Conservation (phyloP, 53 echinoderm and acorn worm species). For the Luidia sarsii region DNA sequence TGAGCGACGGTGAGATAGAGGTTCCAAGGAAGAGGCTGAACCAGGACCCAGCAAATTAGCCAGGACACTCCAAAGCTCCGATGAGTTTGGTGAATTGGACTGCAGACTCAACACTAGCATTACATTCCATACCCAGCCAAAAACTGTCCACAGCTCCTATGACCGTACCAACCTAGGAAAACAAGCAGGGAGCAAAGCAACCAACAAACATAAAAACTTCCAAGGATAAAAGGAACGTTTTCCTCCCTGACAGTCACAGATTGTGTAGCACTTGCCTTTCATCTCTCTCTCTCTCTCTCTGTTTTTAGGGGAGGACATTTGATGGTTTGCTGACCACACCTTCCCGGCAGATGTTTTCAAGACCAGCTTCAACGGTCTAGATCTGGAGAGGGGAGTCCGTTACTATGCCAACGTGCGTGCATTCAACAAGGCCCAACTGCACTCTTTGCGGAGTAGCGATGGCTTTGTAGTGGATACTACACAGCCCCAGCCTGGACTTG, state of each 20-base stretch:
- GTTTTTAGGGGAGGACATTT: slow-evolving; percentile 17
- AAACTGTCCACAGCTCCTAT: too few species aligned
- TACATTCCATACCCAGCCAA: too few species aligned
- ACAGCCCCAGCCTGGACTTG: slow-evolving; percentile 21
- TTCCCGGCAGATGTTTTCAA: background rate
- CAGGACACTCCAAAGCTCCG: too few species aligned
- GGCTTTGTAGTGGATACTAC: slow-evolving; percentile 44
- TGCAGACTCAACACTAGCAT: too few species aligned
- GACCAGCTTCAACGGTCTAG: background rate
- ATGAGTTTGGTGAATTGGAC: too few species aligned
- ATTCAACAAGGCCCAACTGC: slow-evolving; percentile 52
- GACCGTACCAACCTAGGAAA: background rate
- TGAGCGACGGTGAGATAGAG: background rate
- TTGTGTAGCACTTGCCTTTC: background rate
- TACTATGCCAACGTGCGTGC: slow-evolving; percentile 58
- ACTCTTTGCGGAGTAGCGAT: slow-evolving; percentile 30
- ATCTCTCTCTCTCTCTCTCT: background rate
- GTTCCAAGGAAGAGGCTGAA: background rate
- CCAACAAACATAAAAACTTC: too few species aligned
- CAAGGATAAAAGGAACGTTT: too few species aligned
- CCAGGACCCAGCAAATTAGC: too few species aligned
- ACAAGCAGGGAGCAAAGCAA: too few species aligned
- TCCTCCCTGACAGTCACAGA: too few species aligned
- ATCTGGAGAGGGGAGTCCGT: slow-evolving; percentile 26
- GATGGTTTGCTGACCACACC: slow-evolving; percentile 13